Conservation (phyloP, 2,797 vertebrate genomes). For the Selene dorsalis region DNA sequence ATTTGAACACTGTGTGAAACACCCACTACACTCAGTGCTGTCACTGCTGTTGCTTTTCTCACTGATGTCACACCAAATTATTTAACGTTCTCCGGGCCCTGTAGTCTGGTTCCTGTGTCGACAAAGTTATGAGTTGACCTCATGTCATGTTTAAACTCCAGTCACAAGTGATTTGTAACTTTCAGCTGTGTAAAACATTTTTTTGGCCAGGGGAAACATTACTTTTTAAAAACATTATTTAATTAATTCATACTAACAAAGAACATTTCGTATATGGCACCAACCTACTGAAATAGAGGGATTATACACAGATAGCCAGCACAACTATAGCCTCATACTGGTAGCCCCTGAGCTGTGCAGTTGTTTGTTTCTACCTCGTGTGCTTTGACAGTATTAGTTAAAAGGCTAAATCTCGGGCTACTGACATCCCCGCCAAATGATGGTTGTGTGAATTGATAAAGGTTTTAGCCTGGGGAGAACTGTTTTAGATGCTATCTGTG, state of each 20-base stretch:
- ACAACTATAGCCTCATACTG: background rate
- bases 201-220: conserved; percentile 6
- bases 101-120: conserved; percentile 11
- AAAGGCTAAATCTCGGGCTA: conserved; percentile 55
- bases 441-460: conserved; percentile 68
- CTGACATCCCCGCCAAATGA: conserved; percentile 58
- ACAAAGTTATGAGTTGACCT: conserved; percentile 30
- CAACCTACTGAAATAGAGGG: background rate
- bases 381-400: conserved; percentile 50
- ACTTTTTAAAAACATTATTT: conserved; percentile 3
- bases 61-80: conserved; percentile 25
- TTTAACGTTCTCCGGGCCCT: conserved; percentile 12
- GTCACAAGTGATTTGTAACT: conserved; percentile 37
- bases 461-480: conserved; percentile 67
- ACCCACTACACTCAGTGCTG: background rate
- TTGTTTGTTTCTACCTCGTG: conserved; percentile 45
- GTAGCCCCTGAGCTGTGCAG: conserved; percentile 8
- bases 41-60: conserved; percentile 9
- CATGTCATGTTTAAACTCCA: conserved; percentile 40
- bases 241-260: conserved; percentile 8
- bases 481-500: conserved; percentile 77
- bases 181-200: conserved; percentile 26
- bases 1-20: conserved; percentile 13
- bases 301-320: conserved; percentile 3
- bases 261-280: background rate